A percentile compares a stretch with the other conserved stretches of the same genome.
phyloP scores from a whole-genome alignment of 2,797 vertebrate genomes.

The Coregonus sp. region DNA sequence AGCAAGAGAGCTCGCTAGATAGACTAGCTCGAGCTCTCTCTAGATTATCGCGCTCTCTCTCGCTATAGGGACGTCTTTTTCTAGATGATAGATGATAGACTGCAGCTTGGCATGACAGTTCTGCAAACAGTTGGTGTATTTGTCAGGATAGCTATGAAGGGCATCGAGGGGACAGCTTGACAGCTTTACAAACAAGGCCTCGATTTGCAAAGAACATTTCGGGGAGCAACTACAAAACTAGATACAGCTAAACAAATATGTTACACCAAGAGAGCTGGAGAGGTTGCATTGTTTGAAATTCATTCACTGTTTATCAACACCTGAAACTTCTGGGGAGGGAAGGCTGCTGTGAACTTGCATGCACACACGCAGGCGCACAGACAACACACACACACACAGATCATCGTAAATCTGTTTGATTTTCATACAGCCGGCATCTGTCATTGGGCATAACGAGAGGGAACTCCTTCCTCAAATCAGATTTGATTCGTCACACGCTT shows the following conservation, averaged over 20 bases:
- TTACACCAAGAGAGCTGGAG: not conserved
- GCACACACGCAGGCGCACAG: too few species aligned
- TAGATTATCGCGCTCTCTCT: too few species aligned
- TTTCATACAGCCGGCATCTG: slow-evolving; percentile 34
- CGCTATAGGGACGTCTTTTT: too few species aligned
- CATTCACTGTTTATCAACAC: not conserved
- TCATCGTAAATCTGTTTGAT: slow-evolving; percentile 21
- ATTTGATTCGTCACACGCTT: too few species aligned
- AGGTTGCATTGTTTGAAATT: not conserved
- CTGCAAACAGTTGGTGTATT: too few species aligned
- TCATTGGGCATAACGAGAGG: slow-evolving; percentile 40
- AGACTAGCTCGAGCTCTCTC: too few species aligned
- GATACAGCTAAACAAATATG: slow-evolving; percentile 9
- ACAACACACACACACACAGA: not conserved
- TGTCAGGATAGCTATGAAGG: too few species aligned
- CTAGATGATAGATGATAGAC: too few species aligned
- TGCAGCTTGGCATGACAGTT: too few species aligned
- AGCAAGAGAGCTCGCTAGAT: too few species aligned
- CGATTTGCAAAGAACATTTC: slow-evolving; percentile 24
- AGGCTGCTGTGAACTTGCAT: not conserved
- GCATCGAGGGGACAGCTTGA: too few species aligned
- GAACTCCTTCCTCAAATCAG: slow-evolving; percentile 19
- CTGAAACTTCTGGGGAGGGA: not conserved
- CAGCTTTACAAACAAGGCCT: slow-evolving; percentile 54
- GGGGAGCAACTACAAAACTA: slow-evolving; percentile 16